A percentile compares a stretch with the other conserved stretches of the same genome.
These are phyloP conservation scores for Conger conger DNA, from an alignment of 2,113 vertebrate genomes.

Conservation along the genomic window DNA sequence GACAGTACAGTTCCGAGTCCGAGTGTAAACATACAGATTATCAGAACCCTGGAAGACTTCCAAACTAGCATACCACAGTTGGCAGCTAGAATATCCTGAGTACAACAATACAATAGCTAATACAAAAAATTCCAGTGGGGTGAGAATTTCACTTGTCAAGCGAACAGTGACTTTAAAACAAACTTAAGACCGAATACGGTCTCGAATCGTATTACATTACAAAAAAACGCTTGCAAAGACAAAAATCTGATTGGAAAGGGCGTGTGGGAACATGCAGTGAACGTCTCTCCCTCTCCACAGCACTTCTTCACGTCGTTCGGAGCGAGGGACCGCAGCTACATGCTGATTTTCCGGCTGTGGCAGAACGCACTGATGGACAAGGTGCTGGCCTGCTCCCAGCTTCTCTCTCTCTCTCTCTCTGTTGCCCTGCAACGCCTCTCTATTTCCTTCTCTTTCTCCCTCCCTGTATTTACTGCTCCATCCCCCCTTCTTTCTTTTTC, in stretches of 20 bases:
- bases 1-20: too few relatives aligned
- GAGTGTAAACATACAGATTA: too few relatives aligned
- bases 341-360: conserved; percentile 89
- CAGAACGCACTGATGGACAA: conserved; percentile 88
- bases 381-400: conserved; percentile 55
- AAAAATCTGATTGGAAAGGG: neutral
- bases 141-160: too few relatives aligned
- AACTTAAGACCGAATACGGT: too few relatives aligned
- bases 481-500: neutral
- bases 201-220: too few relatives aligned
- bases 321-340: conserved; percentile 86
- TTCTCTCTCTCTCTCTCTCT: conserved; percentile 4
- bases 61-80: too few relatives aligned
- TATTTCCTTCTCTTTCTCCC: neutral
- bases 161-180: too few relatives aligned
- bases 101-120: too few relatives aligned
- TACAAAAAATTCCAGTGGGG: too few relatives aligned
- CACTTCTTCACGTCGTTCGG: conserved; percentile 91
- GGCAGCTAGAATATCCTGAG: too few relatives aligned
- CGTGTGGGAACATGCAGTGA: neutral
- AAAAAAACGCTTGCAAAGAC: too few relatives aligned
- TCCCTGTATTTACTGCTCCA: neutral
- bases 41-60: too few relatives aligned
- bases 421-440: neutral
- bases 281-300: conserved; percentile 46